Evolutionary conservation across 2,113 vertebrate species (phyloP), one percentile per base, ranked within the genome.

Genomic region (Stictonetta naevosa): DNA sequence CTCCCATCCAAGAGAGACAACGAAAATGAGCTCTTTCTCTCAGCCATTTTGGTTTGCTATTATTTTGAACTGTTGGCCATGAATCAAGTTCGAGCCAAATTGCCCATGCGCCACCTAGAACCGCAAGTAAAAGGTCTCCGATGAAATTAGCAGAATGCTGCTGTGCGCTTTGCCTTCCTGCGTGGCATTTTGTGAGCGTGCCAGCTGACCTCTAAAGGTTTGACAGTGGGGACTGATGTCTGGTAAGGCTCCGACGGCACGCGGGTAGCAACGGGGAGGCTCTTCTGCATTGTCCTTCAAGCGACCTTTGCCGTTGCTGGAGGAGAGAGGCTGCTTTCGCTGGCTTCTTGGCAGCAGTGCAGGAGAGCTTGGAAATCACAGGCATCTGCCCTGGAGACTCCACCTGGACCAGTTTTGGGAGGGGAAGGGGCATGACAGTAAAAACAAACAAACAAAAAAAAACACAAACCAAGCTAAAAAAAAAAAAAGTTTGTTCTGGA

Each of bases 41-140:
- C 53, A 78, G 68, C 73, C 86, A 40, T 88, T 96, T 93, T 68
- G 63, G 34, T 44, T 86, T 60, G 56, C 83, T 76, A 23, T 94
- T 93, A 95, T 68, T 96, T 92, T 94, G 93, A 88, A 78, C 90
- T 80, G 82, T 88, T 95, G 66, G 44, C 73, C 86, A 18, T 46
- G 86, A 88, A 93, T 72, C 73, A 90, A 86, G 42, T 88, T 92
- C 48, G 78, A 92, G 83, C 60, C 28, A 86, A 90, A 95, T 69
- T 91, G 93, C 86, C 56, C 83, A 84, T 76, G 52, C 81, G 58
- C 95, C 88, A 88, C 87, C 68, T 74, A 46, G 69, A 96, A 69
- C 18, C 72, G 56, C 13, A 4, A 16, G 34, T 71, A 72, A 62
- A 91, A 83, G 58, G 73, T 84, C 89, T 86, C 53, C 40, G 85